Evolutionary conservation across 2,888 invertebrate genomes (phyloP).

Genomic region (Drosophila kambysellisi): DNA sequence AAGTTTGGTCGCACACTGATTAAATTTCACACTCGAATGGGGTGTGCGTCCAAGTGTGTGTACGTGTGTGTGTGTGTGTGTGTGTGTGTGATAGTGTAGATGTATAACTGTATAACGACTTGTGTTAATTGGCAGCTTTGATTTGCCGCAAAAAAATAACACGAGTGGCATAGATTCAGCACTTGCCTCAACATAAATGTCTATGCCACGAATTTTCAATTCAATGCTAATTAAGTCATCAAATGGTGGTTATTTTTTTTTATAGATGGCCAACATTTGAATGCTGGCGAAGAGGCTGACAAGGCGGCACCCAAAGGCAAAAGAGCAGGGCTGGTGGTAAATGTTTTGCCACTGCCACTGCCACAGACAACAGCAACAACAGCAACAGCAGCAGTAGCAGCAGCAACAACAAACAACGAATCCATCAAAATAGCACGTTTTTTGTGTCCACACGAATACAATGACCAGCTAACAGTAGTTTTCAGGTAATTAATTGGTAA

Average conservation of each 20-base stretch:
- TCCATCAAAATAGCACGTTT: slow-evolving; percentile 64
- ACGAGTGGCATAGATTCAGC: slow-evolving; percentile 42
- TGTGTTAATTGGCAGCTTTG: slow-evolving; percentile 65
- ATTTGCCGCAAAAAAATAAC: slow-evolving; percentile 50
- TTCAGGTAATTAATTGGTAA: slow-evolving; percentile 67
- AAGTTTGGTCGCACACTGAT: slow-evolving; percentile 70
- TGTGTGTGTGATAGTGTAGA: neutral
- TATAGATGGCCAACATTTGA: slow-evolving; percentile 2
- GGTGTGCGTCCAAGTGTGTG: neutral
- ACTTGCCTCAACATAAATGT: slow-evolving; percentile 43
- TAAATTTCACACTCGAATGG: slow-evolving; percentile 72
- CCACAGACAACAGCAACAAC: slow-evolving; percentile 16
- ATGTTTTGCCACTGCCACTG: slow-evolving; percentile 23
- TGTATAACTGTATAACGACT: slow-evolving; percentile 30
- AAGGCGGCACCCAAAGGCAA: slow-evolving; percentile 21
- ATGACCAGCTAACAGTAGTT: slow-evolving; percentile 69
- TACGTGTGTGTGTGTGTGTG: neutral
- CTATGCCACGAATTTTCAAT: slow-evolving; percentile 14
- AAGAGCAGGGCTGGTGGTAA: slow-evolving; percentile 7
- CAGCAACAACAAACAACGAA: slow-evolving; percentile 2
- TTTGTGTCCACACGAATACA: slow-evolving; percentile 51
- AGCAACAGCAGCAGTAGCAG: slow-evolving; percentile 1
- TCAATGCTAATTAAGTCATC: slow-evolving; percentile 67
- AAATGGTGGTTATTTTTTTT: slow-evolving; percentile 25
- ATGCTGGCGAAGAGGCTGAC: slow-evolving; percentile 6